These are phyloP conservation scores for Acrocephalus kingi DNA, from an alignment of 2,113 vertebrate species.

Conservation along the genomic window DNA sequence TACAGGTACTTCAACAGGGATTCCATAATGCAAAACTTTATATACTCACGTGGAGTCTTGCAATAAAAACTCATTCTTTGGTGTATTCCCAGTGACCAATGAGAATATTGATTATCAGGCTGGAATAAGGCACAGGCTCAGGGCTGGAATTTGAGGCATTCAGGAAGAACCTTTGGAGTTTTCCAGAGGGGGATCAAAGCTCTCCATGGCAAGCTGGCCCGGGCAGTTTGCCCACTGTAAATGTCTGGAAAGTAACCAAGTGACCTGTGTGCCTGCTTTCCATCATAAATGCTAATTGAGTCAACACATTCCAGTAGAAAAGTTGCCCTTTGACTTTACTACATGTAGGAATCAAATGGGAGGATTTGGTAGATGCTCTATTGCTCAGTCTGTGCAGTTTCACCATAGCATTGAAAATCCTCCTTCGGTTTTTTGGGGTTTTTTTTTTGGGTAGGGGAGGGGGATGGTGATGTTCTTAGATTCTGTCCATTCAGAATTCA, in stretches of 20 bases:
- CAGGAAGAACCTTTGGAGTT: neutral
- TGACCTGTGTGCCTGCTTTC: neutral
- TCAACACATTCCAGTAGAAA: neutral
- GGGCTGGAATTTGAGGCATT: neutral
- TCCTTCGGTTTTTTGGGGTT: neutral
- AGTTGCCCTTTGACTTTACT: neutral
- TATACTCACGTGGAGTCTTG: neutral
- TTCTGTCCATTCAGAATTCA: neutral
- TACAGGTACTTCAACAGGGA: neutral
- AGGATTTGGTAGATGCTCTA: neutral
- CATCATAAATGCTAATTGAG: neutral
- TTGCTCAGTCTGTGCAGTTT: neutral
- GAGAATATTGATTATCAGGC: neutral
- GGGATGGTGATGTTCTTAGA: neutral
- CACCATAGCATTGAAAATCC: neutral
- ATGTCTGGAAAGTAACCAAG: neutral
- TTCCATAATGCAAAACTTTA: neutral
- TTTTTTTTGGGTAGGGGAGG: fast-evolving
- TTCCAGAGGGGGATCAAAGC: neutral
- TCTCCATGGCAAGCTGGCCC: neutral
- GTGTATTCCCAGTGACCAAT: neutral
- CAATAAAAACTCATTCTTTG: neutral
- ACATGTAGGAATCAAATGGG: neutral
- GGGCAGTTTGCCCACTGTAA: neutral
- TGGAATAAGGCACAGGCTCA: neutral